phyloP scores from a whole-genome alignment of 2,113 vertebrate species.

The Mormoops blainvillei region DNA sequence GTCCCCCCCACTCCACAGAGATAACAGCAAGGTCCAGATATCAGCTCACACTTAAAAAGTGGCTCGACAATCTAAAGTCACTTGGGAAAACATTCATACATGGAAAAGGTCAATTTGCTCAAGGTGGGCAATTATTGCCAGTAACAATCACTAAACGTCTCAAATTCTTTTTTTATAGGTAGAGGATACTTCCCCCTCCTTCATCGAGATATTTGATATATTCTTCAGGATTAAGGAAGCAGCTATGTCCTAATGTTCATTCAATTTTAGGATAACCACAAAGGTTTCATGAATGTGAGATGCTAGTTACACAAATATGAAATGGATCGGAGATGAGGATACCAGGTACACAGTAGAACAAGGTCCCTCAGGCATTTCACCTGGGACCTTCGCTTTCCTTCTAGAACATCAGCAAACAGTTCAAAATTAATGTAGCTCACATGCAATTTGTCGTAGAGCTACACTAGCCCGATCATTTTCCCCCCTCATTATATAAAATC shows the following conservation, averaged over 20 bases:
- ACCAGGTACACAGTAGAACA: background rate
- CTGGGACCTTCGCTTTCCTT: slow-evolving; percentile 42
- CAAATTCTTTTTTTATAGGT: background rate
- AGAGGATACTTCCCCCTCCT: background rate
- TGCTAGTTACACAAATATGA: slow-evolving; percentile 39
- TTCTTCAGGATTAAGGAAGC: background rate
- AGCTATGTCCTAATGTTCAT: slow-evolving; percentile 32
- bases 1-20: background rate
- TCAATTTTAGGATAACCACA: slow-evolving; percentile 62
- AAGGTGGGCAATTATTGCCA: background rate
- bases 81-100: background rate
- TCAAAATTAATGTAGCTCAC: slow-evolving; percentile 40
- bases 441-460: slow-evolving; percentile 1
- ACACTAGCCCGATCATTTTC: slow-evolving; percentile 38
- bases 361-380: background rate
- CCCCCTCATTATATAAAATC: slow-evolving; percentile 47
- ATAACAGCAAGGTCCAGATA: slow-evolving; percentile 44
- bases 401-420: slow-evolving; percentile 61
- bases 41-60: slow-evolving; percentile 71
- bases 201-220: background rate
- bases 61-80: background rate
- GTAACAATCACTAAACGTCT: background rate
- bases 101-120: background rate
- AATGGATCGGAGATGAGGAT: slow-evolving; percentile 47
- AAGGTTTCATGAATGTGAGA: slow-evolving; percentile 36